Evolutionary conservation across 2,113 vertebrate genomes (phyloP).

Genomic region (Apodemus speciosus): DNA sequence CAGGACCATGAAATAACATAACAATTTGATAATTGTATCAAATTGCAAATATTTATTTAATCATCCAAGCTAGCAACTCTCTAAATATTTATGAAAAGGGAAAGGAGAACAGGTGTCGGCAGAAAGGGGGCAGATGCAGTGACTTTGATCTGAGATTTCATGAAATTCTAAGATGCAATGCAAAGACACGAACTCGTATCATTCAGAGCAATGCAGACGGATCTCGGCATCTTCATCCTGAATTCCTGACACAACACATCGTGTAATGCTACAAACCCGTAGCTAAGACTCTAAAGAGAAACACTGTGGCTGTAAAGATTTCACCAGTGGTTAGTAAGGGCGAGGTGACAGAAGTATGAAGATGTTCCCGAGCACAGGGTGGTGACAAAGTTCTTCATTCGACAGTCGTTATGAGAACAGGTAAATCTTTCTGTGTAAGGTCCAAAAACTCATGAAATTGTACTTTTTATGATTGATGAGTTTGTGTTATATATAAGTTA

Average conservation of each 20-base stretch:
- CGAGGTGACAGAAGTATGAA: neutral
- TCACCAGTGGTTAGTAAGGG: neutral
- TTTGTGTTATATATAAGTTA: neutral
- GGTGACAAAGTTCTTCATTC: neutral
- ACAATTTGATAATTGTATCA: neutral
- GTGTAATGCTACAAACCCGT: neutral
- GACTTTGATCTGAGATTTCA: neutral
- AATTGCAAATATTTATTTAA: neutral
- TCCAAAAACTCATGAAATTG: neutral
- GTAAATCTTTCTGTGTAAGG: neutral
- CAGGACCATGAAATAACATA: neutral
- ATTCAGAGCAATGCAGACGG: neutral
- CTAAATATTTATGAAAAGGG: neutral
- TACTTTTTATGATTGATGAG: neutral
- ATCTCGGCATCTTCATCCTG: neutral
- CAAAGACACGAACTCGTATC: neutral
- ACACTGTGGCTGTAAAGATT: neutral
- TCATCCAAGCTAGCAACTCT: neutral
- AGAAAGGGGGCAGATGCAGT: neutral
- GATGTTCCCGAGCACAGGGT: neutral
- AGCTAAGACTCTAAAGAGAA: neutral
- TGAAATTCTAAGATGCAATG: neutral
- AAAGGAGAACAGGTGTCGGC: neutral
- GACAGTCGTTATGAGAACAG: neutral
- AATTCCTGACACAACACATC: neutral